Evolutionary conservation across 2,797 vertebrate genomes (phyloP), one percentile per base, ranked within the genome.

Genomic region (Arnoldichthys spilopterus): DNA sequence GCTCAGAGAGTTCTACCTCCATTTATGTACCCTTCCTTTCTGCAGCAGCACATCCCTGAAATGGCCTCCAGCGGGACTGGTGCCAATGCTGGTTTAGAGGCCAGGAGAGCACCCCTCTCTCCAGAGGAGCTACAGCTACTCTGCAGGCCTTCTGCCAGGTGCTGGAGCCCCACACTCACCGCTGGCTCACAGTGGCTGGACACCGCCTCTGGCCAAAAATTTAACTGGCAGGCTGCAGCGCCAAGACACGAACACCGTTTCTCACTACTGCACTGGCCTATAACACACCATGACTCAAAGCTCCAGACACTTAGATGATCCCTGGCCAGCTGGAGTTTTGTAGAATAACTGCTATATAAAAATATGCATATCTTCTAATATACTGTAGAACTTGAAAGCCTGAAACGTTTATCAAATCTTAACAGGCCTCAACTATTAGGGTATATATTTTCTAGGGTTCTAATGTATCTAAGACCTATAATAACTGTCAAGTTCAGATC

Each of bases 11-110:
- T 13, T n/a, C 43, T 37, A 22, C 45, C 45, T 28, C 66, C 66
- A 68, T 49, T 49, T 68, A 49, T 3, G 26, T 18, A 3, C 13
- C 40, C 43, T 67, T 24, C 16, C 24, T 28, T 68, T 49, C 11
- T 28, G 15, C 5, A 49, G 43, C 66, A 68, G 43, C 47, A 28
- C 66, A 49, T 49, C 45, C 66, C 66, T 68, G 66, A 49, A 51
- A 68, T 68, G 66, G 66, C 66, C 43, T 49, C 66, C 40, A 26
- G 40, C 7, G 43, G 64, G 24, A 26, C 7, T 9, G 13, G 7
- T 49, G 66, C 24, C 28, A 45, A 40, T 24, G 37, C 63, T 45
- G 34, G 37, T 43, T 13, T 15, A 24, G n/a, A 26, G 64, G 24
- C 37, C 64, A 47, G 64, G 43, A 66, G 37, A 66, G 40, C 22